Evolutionary conservation across 2,888 invertebrate genomes (phyloP).

Genomic region (Tinea semifulvella): DNA sequence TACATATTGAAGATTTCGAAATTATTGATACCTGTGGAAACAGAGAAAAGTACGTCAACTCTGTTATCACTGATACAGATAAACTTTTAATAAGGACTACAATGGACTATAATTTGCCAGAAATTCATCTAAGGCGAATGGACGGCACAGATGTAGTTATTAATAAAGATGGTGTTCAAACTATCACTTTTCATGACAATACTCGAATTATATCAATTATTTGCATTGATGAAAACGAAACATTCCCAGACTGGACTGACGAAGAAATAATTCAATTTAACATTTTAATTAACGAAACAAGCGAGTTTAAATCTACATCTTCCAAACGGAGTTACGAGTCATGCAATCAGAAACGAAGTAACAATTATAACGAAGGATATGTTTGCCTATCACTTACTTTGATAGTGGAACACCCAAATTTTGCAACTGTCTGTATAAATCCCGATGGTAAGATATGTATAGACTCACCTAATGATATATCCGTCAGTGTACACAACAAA

Average conservation of each 20-base stretch:
- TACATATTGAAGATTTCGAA: conserved; percentile 46
- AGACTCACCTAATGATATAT: conserved; percentile 42
- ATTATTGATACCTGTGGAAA: conserved; percentile 38
- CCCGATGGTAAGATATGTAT: conserved; percentile 37
- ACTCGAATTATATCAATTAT: conserved; percentile 45
- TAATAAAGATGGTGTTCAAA: conserved; percentile 47
- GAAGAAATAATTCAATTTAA: conserved; percentile 40
- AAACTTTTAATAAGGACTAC: conserved; percentile 45
- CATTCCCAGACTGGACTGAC: conserved; percentile 50
- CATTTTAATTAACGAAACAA: conserved; percentile 17
- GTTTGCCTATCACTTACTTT: conserved; percentile 25
- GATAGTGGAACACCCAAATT: conserved; percentile 58
- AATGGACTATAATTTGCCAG: conserved; percentile 48
- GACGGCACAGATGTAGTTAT: conserved; percentile 47
- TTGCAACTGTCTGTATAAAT: conserved; percentile 57
- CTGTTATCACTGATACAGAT: conserved; percentile 31
- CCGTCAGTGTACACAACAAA: conserved; percentile 30
- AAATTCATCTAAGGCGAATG: conserved; percentile 50
- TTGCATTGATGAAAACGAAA: conserved; percentile 40
- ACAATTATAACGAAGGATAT: background rate
- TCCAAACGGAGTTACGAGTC: background rate
- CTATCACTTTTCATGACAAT: conserved; percentile 46
- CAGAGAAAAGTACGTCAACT: conserved; percentile 37
- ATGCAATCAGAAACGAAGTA: too few relatives aligned
- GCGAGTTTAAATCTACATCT: conserved; percentile 19